phyloP scores from a whole-genome alignment of 2,797 vertebrate species.

The Anas capensis region DNA sequence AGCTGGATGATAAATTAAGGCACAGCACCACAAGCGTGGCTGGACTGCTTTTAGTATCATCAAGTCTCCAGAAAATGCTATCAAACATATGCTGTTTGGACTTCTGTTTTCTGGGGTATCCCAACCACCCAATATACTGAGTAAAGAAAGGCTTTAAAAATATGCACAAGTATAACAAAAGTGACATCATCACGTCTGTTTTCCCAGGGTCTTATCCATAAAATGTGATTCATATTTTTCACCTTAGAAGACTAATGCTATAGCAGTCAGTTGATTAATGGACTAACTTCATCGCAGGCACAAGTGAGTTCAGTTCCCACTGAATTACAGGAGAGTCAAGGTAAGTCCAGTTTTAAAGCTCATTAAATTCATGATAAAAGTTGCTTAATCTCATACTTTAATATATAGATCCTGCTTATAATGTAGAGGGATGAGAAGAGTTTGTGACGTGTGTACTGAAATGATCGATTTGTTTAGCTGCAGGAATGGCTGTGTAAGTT shows the following conservation, averaged over 20 bases:
- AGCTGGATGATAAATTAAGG: neutral
- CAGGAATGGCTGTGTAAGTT: neutral
- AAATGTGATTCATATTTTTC: neutral
- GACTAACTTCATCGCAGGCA: neutral
- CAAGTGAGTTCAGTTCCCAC: neutral
- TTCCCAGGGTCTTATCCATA: neutral
- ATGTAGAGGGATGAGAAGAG: neutral
- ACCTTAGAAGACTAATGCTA: neutral
- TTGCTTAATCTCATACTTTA: neutral
- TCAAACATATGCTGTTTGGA: neutral
- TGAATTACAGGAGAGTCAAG: neutral
- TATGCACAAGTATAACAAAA: neutral
- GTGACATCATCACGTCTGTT: neutral
- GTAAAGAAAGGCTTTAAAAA: neutral
- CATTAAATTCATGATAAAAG: neutral
- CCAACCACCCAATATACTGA: neutral
- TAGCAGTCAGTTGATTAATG: neutral
- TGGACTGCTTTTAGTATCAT: neutral
- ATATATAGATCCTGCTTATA: neutral
- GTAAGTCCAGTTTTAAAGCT: neutral
- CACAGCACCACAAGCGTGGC: neutral
- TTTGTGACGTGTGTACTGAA: neutral
- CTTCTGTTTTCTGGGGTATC: neutral
- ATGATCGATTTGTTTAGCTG: neutral
- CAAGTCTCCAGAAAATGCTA: neutral